Percentiles rank a stretch among this genome's conserved stretches.
Conservation (phyloP, 2,113 vertebrate species). For the Engraulis encrasicolus region DNA sequence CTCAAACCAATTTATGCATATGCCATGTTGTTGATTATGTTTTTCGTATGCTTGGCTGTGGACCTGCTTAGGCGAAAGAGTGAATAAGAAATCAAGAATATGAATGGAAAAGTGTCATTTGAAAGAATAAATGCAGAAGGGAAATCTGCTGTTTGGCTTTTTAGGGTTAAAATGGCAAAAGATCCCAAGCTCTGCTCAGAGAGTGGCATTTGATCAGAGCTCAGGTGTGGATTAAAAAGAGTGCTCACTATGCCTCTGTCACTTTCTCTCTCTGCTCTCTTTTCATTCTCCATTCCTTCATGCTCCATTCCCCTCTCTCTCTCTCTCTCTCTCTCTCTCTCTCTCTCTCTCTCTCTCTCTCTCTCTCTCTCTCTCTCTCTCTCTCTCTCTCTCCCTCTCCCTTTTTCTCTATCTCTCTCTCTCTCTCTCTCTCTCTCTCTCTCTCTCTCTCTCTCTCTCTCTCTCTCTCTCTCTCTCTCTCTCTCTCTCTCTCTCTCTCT, state of each 20-base stretch:
- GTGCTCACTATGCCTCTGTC: background rate
- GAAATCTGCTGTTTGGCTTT: background rate
- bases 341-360: constrained; percentile 62
- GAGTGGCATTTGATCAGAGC: background rate
- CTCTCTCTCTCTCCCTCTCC: constrained; percentile 24
- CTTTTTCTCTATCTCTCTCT: constrained; percentile 35
- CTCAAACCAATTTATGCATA: background rate
- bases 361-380: constrained; percentile 58
- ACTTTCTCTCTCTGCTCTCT: background rate
- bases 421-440: constrained; percentile 35
- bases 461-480: background rate
- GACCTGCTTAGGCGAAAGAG: too few relatives aligned
- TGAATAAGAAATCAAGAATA: background rate
- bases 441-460: constrained; percentile 42
- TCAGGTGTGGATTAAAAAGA: background rate
- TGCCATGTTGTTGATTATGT: background rate
- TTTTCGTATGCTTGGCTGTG: background rate
- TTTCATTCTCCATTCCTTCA: constrained; percentile 39
- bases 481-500: too few relatives aligned
- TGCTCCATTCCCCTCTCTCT: constrained; percentile 18
- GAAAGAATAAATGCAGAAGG: background rate
- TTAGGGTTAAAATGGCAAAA: background rate
- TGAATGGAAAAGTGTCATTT: too few relatives aligned
- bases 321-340: background rate
- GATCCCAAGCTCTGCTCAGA: background rate